phyloP scores from a whole-genome alignment of 2,113 vertebrate species.

The Nibea albiflora region DNA sequence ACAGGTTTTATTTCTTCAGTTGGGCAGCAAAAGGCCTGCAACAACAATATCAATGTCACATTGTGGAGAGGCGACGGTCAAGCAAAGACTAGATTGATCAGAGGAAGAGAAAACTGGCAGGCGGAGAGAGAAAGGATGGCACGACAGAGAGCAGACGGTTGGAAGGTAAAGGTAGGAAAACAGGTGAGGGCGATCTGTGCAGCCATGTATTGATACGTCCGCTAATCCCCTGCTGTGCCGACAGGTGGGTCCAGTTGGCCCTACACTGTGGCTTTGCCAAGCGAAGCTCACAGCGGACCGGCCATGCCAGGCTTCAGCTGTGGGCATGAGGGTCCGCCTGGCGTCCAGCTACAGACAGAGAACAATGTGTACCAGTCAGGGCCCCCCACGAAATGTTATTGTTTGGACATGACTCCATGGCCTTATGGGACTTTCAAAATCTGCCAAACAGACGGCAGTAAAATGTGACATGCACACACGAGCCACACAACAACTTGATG shows the following conservation, averaged over 20 bases:
- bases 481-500: neutral
- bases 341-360: slow-evolving; percentile 22
- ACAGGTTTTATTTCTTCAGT: neutral
- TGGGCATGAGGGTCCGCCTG: slow-evolving; percentile 10
- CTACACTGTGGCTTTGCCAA: slow-evolving; percentile 48
- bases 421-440: slow-evolving; percentile 29
- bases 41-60: slow-evolving; percentile 6
- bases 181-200: slow-evolving; percentile 62
- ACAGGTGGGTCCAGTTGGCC: slow-evolving; percentile 71
- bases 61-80: slow-evolving; percentile 43
- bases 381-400: slow-evolving; percentile 36
- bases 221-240: slow-evolving; percentile 58
- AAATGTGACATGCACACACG: neutral
- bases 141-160: slow-evolving; percentile 55
- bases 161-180: slow-evolving; percentile 56
- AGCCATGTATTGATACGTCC: slow-evolving; percentile 65
- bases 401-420: slow-evolving; percentile 35
- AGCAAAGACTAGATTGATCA: slow-evolving; percentile 38
- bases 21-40: slow-evolving; percentile 2
- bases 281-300: slow-evolving; percentile 2
- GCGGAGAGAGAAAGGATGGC: slow-evolving; percentile 21
- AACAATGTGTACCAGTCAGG: slow-evolving; percentile 41
- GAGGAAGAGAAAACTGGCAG: slow-evolving; percentile 53
- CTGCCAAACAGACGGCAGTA: slow-evolving; percentile 30
- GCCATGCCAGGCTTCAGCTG: slow-evolving; percentile 41